Conservation (phyloP, 2,113 vertebrate genomes). For the Sporophila hypoxantha region DNA sequence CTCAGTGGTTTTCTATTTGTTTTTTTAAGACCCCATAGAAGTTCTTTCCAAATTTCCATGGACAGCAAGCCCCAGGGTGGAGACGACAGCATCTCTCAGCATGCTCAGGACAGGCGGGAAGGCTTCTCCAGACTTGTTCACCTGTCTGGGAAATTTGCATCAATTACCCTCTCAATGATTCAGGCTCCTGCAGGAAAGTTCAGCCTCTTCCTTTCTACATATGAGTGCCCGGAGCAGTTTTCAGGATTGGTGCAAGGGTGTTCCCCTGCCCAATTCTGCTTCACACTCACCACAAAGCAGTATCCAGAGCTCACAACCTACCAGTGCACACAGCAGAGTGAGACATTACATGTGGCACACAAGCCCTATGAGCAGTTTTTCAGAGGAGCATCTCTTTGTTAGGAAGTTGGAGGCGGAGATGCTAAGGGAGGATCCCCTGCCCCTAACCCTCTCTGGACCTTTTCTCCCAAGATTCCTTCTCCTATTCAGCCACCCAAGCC, state of each 20-base stretch:
- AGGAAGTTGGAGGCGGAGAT: background rate
- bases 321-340: background rate
- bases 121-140: conserved; percentile 6
- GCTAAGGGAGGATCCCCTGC: background rate
- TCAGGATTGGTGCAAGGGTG: fast-evolving
- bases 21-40: background rate
- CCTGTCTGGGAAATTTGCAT: background rate
- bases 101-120: background rate
- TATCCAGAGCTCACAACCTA: background rate
- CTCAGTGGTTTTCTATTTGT: background rate
- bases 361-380: background rate
- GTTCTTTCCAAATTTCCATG: background rate
- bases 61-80: background rate
- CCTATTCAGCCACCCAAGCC: background rate
- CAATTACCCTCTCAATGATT: background rate
- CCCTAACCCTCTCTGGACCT: background rate
- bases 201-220: background rate
- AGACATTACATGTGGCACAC: background rate
- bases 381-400: background rate
- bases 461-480: background rate
- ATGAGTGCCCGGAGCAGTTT: background rate
- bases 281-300: background rate
- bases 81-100: background rate
- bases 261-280: background rate
- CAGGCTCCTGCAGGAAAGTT: background rate